A percentile compares a stretch with the other conserved stretches of the same genome.
phyloP scores from a whole-genome alignment of 2,113 vertebrate genomes.

The Myrmecophaga tridactyla region DNA sequence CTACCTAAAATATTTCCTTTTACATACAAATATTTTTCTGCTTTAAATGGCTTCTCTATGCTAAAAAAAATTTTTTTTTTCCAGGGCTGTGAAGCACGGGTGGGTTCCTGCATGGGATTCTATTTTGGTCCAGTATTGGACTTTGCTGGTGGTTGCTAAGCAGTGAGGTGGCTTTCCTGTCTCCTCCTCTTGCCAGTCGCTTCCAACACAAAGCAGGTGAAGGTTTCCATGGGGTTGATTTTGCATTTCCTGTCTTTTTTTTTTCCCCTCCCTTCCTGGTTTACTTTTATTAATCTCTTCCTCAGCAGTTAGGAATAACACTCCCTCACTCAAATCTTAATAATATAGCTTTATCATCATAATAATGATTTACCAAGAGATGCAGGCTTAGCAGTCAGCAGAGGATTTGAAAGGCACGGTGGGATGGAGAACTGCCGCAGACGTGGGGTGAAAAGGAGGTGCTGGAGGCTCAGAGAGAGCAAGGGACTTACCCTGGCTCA shows the following conservation, averaged over 20 bases:
- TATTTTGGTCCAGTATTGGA: conserved; percentile 40
- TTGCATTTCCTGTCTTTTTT: not conserved
- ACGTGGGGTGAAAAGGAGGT: not conserved
- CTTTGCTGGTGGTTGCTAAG: conserved; percentile 25
- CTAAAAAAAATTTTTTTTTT: conserved; percentile 73
- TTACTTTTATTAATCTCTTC: conserved; percentile 38
- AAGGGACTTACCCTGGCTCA: not conserved
- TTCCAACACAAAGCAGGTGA: not conserved
- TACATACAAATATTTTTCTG: conserved; percentile 79
- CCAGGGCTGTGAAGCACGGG: conserved; percentile 25
- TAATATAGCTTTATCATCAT: not conserved
- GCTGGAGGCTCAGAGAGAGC: not conserved
- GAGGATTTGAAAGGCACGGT: not conserved
- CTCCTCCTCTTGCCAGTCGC: not conserved
- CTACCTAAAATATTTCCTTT: conserved; percentile 86
- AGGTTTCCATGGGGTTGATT: not conserved
- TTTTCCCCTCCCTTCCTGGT: not conserved
- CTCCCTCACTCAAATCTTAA: not conserved
- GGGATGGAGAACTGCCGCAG: not conserved
- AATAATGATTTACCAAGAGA: not conserved
- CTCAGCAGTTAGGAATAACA: not conserved
- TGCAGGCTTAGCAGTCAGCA: not conserved
- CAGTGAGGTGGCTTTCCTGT: not conserved
- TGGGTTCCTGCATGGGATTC: conserved; percentile 62
- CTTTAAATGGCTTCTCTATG: conserved; percentile 84